Evolutionary conservation across 2,113 vertebrate genomes (phyloP).

Genomic region (Grus americana): DNA sequence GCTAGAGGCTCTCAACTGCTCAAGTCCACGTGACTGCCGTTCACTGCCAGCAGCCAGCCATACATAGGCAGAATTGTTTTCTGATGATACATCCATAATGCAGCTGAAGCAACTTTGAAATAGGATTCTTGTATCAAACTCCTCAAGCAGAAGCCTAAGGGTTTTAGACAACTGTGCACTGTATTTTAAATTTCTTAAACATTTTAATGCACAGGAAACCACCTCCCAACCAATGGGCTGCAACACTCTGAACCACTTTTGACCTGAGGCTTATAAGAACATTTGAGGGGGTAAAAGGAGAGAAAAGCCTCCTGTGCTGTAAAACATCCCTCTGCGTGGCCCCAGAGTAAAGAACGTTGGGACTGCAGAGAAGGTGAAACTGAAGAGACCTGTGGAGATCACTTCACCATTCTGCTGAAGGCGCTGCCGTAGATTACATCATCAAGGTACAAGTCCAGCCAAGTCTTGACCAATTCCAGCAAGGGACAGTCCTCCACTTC

Average conservation of each 20-base stretch:
- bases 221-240: rapidly evolving
- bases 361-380: not conserved
- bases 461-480: not conserved
- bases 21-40: rapidly evolving
- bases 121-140: not conserved
- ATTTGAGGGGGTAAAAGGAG: not conserved
- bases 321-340: not conserved
- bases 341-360: not conserved
- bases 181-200: not conserved
- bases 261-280: not conserved
- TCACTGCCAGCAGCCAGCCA: not conserved
- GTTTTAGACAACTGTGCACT: not conserved
- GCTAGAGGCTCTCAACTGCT: not conserved
- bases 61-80: rapidly evolving
- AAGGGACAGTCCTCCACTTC: no score
- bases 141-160: constrained; percentile 7
- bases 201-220: not conserved
- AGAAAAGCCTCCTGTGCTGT: not conserved
- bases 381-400: not conserved
- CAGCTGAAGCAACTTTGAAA: not conserved
- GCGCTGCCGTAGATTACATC: not conserved
- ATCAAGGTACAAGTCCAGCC: rapidly evolving
- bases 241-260: not conserved
- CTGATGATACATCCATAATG: not conserved
- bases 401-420: not conserved